phyloP scores from a whole-genome alignment of 1,140 invertebrate species.

The Ganaspis sp. region DNA sequence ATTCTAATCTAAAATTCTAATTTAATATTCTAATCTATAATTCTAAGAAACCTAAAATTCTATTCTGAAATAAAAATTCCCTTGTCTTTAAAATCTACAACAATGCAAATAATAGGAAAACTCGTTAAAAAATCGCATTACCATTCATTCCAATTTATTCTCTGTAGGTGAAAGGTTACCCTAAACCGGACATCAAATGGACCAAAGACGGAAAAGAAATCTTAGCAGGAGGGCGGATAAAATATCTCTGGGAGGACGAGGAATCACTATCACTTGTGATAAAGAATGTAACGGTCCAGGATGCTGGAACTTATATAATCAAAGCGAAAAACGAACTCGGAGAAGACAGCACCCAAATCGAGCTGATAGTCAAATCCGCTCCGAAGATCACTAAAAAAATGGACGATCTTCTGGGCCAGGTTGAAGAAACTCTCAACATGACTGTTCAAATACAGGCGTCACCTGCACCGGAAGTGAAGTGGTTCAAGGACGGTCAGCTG shows the following conservation, averaged over 20 bases:
- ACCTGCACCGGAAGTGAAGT: slow-evolving; percentile 87
- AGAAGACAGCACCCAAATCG: slow-evolving; percentile 84
- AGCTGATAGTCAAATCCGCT: slow-evolving; percentile 86
- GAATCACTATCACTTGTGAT: slow-evolving; percentile 93
- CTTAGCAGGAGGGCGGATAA: slow-evolving; percentile 86
- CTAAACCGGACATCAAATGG: slow-evolving; percentile 94
- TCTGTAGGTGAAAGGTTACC: slow-evolving; percentile 92
- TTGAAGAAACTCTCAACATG: slow-evolving; percentile 83
- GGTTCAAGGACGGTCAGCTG: slow-evolving; percentile 90
- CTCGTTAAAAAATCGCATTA: too few species aligned
- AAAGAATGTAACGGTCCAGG: slow-evolving; percentile 88
- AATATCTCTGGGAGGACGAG: slow-evolving; percentile 93
- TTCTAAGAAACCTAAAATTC: too few species aligned
- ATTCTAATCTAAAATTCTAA: too few species aligned
- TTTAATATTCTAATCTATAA: too few species aligned
- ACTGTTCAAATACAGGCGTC: slow-evolving; percentile 89
- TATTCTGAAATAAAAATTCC: too few species aligned
- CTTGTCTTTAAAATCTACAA: too few species aligned
- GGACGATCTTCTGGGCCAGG: slow-evolving; percentile 83
- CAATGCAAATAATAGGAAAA: too few species aligned
- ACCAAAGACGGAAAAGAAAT: slow-evolving; percentile 90
- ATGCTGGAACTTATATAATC: slow-evolving; percentile 91
- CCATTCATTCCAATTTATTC: too few species aligned
- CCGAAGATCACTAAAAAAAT: slow-evolving; percentile 90
- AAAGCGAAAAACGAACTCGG: slow-evolving; percentile 93